phyloP scores from a whole-genome alignment of 2,113 vertebrate species.

The Gulo gulo region DNA sequence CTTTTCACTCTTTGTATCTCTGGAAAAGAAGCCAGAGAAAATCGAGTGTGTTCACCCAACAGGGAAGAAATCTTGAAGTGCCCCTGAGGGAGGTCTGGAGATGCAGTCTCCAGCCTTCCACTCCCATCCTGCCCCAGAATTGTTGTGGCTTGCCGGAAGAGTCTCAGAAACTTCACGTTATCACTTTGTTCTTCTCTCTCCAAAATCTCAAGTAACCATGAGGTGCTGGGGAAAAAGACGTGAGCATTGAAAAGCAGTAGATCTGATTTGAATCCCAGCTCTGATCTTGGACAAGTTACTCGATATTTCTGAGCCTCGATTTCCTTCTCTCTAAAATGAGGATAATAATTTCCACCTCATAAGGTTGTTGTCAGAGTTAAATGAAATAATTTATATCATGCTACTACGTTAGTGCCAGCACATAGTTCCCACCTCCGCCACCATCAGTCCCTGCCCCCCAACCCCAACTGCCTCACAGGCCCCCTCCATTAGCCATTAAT shows the following conservation, averaged over 20 bases:
- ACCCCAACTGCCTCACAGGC: background rate
- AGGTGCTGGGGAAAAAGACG: background rate
- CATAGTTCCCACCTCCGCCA: background rate
- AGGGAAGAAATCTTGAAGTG: background rate
- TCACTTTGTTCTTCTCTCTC: background rate
- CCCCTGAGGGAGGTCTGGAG: background rate
- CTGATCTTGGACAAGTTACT: background rate
- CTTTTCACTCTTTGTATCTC: background rate
- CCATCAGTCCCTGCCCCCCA: no score
- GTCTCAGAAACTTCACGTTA: background rate
- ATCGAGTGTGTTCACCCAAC: background rate
- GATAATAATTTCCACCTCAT: background rate
- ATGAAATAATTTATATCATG: background rate
- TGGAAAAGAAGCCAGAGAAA: background rate
- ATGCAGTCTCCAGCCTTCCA: background rate
- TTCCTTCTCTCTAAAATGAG: background rate
- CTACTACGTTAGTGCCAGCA: background rate
- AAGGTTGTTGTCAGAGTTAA: background rate
- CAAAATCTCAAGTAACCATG: background rate
- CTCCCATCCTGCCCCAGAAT: background rate
- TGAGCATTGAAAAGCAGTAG: background rate
- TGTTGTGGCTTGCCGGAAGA: background rate
- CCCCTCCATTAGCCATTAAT: background rate
- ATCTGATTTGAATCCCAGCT: background rate
- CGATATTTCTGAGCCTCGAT: background rate